A percentile compares a stretch with the other conserved stretches of the same genome.
Evolutionary conservation across 2,113 vertebrate genomes (phyloP).

Genomic region (Callocephalon fimbriatum): DNA sequence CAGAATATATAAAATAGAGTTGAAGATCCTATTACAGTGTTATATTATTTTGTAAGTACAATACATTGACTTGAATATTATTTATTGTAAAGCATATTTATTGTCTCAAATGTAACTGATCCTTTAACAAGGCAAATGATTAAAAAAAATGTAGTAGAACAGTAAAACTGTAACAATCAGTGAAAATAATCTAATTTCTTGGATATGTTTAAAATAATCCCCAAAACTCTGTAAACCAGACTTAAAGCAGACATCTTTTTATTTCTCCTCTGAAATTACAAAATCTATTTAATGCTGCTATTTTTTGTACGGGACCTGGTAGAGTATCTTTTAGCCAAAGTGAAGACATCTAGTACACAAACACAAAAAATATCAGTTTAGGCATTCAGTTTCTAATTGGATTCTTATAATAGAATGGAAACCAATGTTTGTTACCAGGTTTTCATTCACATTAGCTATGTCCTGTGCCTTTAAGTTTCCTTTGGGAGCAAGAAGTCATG

Average conservation of each 20-base stretch:
- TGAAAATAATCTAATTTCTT: constrained; percentile 22
- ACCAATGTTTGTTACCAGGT: neutral
- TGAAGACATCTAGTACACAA: constrained; percentile 42
- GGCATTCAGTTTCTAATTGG: constrained; percentile 32
- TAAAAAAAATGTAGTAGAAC: constrained; percentile 15
- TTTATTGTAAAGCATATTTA: constrained; percentile 74
- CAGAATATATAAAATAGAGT: constrained; percentile 74
- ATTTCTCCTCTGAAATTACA: constrained; percentile 43
- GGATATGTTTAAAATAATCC: constrained; percentile 37
- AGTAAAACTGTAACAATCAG: constrained; percentile 18
- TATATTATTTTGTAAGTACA: constrained; percentile 79
- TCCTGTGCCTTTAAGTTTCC: constrained; percentile 58
- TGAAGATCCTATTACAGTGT: constrained; percentile 69
- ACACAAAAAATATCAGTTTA: constrained; percentile 23
- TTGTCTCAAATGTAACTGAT: constrained; percentile 48
- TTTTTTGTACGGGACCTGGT: constrained; percentile 49
- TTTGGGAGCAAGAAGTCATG: constrained; percentile 44
- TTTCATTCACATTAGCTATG: constrained; percentile 13
- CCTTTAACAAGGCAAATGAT: constrained; percentile 53
- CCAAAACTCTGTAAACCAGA: constrained; percentile 8
- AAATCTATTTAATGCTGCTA: constrained; percentile 32
- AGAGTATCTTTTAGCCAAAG: constrained; percentile 34
- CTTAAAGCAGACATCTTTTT: constrained; percentile 13
- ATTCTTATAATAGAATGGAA: constrained; percentile 51
- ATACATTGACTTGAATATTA: constrained; percentile 68